Conservation (phyloP, 2,797 vertebrate species). For the Catamblyrhynchus diadema region DNA sequence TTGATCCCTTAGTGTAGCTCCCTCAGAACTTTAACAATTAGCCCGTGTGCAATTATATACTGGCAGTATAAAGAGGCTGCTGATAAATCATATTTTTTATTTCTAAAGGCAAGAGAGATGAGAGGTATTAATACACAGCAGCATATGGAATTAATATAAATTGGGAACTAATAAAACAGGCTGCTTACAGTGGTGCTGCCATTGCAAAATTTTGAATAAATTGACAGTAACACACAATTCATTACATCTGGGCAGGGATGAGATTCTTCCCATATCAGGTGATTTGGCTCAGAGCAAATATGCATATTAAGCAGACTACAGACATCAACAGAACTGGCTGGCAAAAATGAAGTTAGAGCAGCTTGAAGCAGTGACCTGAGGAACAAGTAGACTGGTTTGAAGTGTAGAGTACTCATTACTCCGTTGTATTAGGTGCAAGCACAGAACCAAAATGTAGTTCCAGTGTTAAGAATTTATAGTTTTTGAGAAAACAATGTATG, state of each 20-base stretch:
- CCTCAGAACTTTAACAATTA: constrained; percentile 82
- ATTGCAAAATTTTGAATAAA: constrained; percentile 50
- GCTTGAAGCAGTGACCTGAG: neutral
- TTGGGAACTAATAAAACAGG: constrained; percentile 58
- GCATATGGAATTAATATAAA: constrained; percentile 80
- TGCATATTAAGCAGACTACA: neutral
- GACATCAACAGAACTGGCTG: neutral
- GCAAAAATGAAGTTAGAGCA: neutral
- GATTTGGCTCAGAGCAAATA: neutral
- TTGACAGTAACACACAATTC: neutral
- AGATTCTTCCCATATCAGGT: neutral
- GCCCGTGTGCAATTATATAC: constrained; percentile 79
- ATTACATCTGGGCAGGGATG: neutral
- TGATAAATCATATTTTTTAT: constrained; percentile 79
- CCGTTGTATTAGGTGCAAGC: neutral
- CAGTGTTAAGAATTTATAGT: neutral
- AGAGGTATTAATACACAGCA: constrained; percentile 72
- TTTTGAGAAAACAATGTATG: neutral
- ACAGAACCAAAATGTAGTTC: neutral
- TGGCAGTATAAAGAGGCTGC: constrained; percentile 64
- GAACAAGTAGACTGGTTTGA: neutral
- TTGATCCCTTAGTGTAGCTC: constrained; percentile 78
- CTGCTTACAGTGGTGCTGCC: constrained; percentile 37
- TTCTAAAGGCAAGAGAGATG: constrained; percentile 63
- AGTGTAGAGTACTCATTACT: neutral